These are phyloP conservation scores for Meiosimyza decipiens DNA, from an alignment of 2,888 invertebrate genomes.

Conservation along the genomic window DNA sequence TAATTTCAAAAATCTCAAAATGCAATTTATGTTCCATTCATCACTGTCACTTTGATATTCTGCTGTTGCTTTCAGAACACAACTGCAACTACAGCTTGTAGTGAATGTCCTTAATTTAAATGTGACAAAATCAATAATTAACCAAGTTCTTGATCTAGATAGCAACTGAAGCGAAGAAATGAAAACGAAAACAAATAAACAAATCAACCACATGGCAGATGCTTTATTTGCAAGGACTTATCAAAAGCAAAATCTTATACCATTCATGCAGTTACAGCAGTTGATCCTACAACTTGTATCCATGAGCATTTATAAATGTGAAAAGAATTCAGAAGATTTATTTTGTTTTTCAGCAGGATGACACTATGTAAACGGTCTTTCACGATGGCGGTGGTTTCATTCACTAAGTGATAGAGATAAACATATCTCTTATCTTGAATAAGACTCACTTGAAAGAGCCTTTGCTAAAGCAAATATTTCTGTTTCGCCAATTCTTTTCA, in stretches of 20 bases:
- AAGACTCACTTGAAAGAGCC: not conserved
- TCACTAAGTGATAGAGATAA: not conserved
- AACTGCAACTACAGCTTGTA: too few relatives aligned
- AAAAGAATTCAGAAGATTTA: not conserved
- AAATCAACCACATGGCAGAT: too few relatives aligned
- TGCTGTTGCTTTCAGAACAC: too few relatives aligned
- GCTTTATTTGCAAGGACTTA: constrained; percentile 2
- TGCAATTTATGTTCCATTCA: too few relatives aligned
- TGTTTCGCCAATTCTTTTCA: not conserved
- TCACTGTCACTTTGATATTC: too few relatives aligned
- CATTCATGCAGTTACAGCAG: not conserved
- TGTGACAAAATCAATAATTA: constrained; percentile 31
- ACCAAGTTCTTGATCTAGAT: constrained; percentile 36
- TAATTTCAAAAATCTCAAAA: too few relatives aligned
- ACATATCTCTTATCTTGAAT: not conserved
- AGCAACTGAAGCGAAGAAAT: not conserved
- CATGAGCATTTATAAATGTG: not conserved
- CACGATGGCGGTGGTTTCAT: not conserved
- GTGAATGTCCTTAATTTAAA: not conserved
- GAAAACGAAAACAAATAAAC: not conserved
- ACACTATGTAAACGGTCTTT: not conserved
- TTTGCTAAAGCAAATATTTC: not conserved
- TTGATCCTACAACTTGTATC: not conserved
- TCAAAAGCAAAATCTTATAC: not conserved
- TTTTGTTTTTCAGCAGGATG: not conserved